Conservation (phyloP, 1,140 invertebrate species). For the Drosophila littoralis region DNA sequence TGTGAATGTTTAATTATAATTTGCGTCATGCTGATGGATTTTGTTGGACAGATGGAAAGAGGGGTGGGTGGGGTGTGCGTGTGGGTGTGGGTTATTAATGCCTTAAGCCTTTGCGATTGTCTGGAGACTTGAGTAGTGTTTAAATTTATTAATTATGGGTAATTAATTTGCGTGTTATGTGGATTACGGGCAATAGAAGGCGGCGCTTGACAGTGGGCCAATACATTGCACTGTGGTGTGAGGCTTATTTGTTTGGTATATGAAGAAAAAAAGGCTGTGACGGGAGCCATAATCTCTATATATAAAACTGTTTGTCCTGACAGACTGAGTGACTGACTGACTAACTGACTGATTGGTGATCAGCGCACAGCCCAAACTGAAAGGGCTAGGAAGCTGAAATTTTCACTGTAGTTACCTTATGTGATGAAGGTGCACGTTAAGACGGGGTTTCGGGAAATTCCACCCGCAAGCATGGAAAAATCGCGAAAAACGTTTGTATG, state of each 20-base stretch:
- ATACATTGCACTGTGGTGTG: not conserved
- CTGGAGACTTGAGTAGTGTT: constrained; percentile 40
- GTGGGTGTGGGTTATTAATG: constrained; percentile 69
- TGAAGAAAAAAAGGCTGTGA: too few species aligned
- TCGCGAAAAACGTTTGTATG: too few species aligned
- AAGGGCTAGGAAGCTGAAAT: too few species aligned
- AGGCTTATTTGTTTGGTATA: not conserved
- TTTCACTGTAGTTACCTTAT: too few species aligned
- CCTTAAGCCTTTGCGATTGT: constrained; percentile 32
- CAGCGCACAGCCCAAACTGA: too few species aligned
- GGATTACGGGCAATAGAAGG: not conserved
- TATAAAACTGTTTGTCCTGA: too few species aligned
- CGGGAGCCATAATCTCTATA: too few species aligned
- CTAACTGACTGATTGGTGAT: too few species aligned
- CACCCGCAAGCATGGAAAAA: too few species aligned
- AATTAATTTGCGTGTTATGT: constrained; percentile 53
- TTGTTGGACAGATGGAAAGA: constrained; percentile 9
- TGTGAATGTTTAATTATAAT: constrained; percentile 69
- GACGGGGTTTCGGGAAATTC: too few species aligned
- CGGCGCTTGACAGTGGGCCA: not conserved
- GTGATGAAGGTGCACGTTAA: too few species aligned
- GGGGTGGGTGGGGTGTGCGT: not conserved
- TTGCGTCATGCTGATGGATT: constrained; percentile 31
- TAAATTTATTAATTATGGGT: constrained; percentile 69
- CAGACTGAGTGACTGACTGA: too few species aligned